Evolutionary conservation across 2,888 invertebrate species (phyloP), one percentile per base, ranked within the genome.

Genomic region (Pseudococcus jackbeardsleyi): DNA sequence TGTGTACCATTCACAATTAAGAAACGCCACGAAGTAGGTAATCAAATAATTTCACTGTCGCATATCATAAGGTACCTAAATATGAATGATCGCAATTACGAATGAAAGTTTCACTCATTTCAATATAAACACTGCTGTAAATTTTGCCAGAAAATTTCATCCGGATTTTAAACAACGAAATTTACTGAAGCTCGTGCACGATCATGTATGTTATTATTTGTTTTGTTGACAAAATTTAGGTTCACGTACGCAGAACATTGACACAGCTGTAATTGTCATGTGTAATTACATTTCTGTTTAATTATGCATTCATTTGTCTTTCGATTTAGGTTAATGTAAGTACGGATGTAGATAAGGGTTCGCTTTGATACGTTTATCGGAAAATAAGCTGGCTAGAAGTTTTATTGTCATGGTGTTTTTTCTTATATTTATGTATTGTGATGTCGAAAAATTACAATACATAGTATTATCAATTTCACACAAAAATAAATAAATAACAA

Each of bases 241-340:
- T 86, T 46, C 68, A 46, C 46, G 72, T 68, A 79, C 54, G 59
- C 33, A 48, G 87, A 79, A 50, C 87, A 48, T 87, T 87, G 87
- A 87, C 87, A 87, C 87, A 87, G 72, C 79, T 87, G 87, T 79
- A 82, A 39, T 77, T 79, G 6, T 48, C 19, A 48, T 50, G 26
- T 46, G n/a, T 77, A 39, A 48, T 87, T 79, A 42, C 42, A 26
- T 46, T 12, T 15, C 26, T 68, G 26, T 86, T 86, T 86, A 86
- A 86, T 86, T 86, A 86, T 86, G 77, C 77, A 48, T 86, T 26
- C 86, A 77, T 39, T 86, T 39, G 79, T 79, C n/a, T n/a, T 42
- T 79, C 42, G 79, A 79, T 42, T 42, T 39, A 79, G 59, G 39
- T 50, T 85, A 59, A 84, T 50, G 26, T 1, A 26, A 54, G 26